phyloP scores from a whole-genome alignment of 2,797 vertebrate genomes.

The Halcyon leucocephala region DNA sequence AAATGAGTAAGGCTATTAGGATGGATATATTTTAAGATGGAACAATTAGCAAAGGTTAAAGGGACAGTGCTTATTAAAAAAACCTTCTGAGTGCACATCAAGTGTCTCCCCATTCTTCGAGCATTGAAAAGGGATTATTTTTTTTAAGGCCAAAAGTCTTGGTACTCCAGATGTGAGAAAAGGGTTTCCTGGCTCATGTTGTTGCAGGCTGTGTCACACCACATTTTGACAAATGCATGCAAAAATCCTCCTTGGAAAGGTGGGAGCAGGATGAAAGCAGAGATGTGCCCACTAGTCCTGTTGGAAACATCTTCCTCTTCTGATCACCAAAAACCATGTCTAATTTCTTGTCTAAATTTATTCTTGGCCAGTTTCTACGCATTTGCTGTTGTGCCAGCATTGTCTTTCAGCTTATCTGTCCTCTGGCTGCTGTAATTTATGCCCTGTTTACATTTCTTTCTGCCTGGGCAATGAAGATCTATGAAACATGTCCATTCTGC shows the following conservation, averaged over 20 bases:
- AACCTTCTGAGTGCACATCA: neutral
- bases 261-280: neutral
- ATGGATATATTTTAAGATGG: neutral
- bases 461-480: conserved; percentile 56
- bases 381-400: conserved; percentile 33
- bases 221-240: neutral
- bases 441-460: conserved; percentile 51
- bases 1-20: neutral
- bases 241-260: neutral
- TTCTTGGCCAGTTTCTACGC: conserved; percentile 39
- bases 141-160: neutral
- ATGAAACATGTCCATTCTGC: conserved; percentile 56
- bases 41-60: conserved; percentile 37
- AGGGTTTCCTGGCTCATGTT: neutral
- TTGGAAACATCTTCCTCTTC: neutral
- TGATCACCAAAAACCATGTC: neutral
- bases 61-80: neutral
- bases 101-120: neutral
- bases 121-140: neutral
- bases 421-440: conserved; percentile 55
- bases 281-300: neutral
- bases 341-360: conserved; percentile 46
- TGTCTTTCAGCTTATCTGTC: conserved; percentile 65
- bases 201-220: neutral
- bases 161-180: neutral